Conservation (phyloP, 2,888 invertebrate species). For the Pheosia tremula region DNA sequence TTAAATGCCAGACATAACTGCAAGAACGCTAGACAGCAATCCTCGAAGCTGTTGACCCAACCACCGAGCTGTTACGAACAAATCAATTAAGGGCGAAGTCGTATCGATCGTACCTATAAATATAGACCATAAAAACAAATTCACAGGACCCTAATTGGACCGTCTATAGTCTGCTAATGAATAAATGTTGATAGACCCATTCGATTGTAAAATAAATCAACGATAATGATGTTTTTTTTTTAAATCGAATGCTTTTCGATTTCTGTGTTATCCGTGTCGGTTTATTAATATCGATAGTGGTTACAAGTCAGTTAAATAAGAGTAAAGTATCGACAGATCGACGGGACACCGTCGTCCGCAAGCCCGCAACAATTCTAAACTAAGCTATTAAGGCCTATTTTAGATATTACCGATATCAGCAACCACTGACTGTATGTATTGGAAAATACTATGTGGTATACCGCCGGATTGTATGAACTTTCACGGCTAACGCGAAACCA, state of each 20-base stretch:
- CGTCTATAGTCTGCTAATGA: constrained; percentile 50
- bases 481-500: too few relatives aligned
- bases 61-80: constrained; percentile 18
- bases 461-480: too few relatives aligned
- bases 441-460: too few relatives aligned
- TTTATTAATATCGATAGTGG: too few relatives aligned
- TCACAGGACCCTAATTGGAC: constrained; percentile 51
- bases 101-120: constrained; percentile 41
- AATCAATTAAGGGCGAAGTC: constrained; percentile 49
- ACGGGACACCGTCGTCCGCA: too few relatives aligned
- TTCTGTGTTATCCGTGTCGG: neutral
- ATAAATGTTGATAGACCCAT: constrained; percentile 46
- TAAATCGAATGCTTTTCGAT: constrained; percentile 20
- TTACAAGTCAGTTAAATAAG: too few relatives aligned
- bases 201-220: constrained; percentile 33
- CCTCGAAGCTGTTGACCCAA: constrained; percentile 9
- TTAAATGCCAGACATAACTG: neutral
- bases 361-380: too few relatives aligned
- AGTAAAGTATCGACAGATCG: too few relatives aligned
- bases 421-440: too few relatives aligned
- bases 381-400: too few relatives aligned
- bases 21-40: neutral
- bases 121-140: constrained; percentile 52
- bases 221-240: constrained; percentile 28
- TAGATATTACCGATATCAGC: too few relatives aligned